These are phyloP conservation scores for Phortica magna DNA, from an alignment of 2,888 invertebrate genomes.

Conservation along the genomic window DNA sequence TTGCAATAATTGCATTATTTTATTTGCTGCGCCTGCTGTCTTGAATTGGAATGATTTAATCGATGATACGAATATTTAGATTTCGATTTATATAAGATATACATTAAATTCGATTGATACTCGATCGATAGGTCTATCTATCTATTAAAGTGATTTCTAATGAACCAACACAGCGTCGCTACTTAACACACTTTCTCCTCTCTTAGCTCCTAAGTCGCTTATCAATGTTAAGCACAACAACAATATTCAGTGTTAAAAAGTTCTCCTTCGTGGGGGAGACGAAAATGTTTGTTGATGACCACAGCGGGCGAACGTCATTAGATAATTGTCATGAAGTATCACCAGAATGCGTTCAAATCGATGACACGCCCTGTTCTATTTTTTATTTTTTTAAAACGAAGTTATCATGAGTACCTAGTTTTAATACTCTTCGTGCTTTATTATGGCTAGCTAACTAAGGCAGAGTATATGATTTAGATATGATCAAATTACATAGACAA, in stretches of 20 bases:
- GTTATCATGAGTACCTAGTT: background rate
- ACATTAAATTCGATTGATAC: background rate
- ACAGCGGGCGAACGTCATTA: background rate
- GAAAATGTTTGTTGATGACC: background rate
- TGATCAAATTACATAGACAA: too few relatives aligned
- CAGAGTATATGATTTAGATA: too few relatives aligned
- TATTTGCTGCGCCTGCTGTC: background rate
- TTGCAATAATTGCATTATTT: background rate
- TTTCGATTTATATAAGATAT: background rate
- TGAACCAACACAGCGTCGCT: too few relatives aligned
- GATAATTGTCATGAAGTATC: background rate
- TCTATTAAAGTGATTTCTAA: too few relatives aligned
- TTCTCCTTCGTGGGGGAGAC: background rate
- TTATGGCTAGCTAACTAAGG: too few relatives aligned
- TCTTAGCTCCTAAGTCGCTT: too few relatives aligned
- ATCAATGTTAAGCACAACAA: background rate
- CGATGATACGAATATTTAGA: background rate
- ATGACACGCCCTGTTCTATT: background rate
- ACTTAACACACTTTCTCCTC: too few relatives aligned
- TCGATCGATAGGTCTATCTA: background rate
- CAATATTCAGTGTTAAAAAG: background rate
- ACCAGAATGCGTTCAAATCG: background rate
- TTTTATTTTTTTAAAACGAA: background rate
- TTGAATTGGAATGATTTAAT: background rate
- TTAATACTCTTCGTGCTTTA: background rate